A percentile compares a stretch with the other conserved stretches of the same genome.
Conservation (phyloP, 2,113 vertebrate species). For the Python bivittatus region DNA sequence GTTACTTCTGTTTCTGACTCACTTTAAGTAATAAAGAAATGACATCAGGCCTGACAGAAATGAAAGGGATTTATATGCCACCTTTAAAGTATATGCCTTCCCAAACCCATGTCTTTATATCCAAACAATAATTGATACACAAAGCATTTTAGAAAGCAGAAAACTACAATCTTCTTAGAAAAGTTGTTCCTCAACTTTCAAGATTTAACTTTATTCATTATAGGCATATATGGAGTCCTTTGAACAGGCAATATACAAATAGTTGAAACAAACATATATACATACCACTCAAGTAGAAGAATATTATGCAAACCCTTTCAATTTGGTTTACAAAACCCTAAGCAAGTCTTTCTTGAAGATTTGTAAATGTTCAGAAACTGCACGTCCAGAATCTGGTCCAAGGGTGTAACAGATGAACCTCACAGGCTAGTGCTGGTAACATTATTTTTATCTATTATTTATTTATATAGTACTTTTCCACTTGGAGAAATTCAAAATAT, state of each 20-base stretch:
- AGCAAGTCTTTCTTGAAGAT: background rate
- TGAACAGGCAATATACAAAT: background rate
- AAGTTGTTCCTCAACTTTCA: background rate
- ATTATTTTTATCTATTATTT: background rate
- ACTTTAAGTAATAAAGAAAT: background rate
- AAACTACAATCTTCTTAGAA: background rate
- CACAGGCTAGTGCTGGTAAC: background rate
- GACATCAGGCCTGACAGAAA: background rate
- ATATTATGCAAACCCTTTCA: background rate
- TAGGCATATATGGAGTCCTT: background rate
- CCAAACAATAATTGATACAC: background rate
- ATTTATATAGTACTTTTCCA: background rate
- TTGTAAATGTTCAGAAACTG: background rate
- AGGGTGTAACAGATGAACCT: background rate
- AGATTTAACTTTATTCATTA: background rate
- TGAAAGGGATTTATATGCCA: background rate
- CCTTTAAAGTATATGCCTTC: background rate
- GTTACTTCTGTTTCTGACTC: background rate
- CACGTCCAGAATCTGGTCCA: background rate
- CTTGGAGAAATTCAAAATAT: background rate
- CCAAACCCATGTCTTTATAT: background rate
- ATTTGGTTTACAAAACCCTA: background rate
- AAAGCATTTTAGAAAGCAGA: background rate
- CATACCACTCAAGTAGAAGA: background rate
- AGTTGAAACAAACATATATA: background rate